Percentiles rank a stretch among this genome's conserved stretches.
Conservation (phyloP, 2,888 invertebrate genomes). For the Xiphydria camelus region DNA sequence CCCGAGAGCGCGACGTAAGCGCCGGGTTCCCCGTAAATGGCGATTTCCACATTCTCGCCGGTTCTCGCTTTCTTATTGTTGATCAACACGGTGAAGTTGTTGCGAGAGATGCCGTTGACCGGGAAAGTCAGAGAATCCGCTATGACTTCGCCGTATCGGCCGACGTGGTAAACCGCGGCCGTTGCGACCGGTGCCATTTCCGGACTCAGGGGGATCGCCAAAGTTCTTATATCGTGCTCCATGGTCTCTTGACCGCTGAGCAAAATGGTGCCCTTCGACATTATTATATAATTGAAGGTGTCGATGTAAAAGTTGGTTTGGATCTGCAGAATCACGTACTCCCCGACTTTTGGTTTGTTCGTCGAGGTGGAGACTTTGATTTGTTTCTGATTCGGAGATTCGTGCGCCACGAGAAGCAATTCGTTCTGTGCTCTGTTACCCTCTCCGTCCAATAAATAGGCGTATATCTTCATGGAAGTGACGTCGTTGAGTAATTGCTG, state of each 20-base stretch:
- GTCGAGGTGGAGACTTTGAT: constrained; percentile 87
- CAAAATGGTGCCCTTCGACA: constrained; percentile 90
- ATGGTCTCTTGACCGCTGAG: constrained; percentile 84
- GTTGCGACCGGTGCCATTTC: constrained; percentile 94
- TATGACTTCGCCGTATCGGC: constrained; percentile 80
- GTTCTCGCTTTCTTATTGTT: constrained; percentile 94
- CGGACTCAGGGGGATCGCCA: constrained; percentile 79
- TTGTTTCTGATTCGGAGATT: constrained; percentile 80
- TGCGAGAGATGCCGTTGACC: constrained; percentile 91
- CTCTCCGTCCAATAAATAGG: constrained; percentile 69
- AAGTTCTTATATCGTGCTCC: constrained; percentile 74
- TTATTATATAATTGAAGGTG: constrained; percentile 85
- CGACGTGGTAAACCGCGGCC: constrained; percentile 85
- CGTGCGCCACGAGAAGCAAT: constrained; percentile 74
- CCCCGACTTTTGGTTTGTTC: constrained; percentile 80
- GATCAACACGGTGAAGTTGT: constrained; percentile 85
- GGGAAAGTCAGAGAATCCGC: constrained; percentile 96
- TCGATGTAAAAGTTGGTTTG: constrained; percentile 89
- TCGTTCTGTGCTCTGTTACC: constrained; percentile 72
- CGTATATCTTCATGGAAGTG: constrained; percentile 69
- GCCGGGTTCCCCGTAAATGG: constrained; percentile 91
- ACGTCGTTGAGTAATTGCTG: constrained; percentile 70
- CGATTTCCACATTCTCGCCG: constrained; percentile 90
- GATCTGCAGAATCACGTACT: constrained; percentile 93
- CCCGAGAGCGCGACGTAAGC: constrained; percentile 92